Evolutionary conservation across 2,888 invertebrate species (phyloP).

Genomic region (Callimorpha dominula): DNA sequence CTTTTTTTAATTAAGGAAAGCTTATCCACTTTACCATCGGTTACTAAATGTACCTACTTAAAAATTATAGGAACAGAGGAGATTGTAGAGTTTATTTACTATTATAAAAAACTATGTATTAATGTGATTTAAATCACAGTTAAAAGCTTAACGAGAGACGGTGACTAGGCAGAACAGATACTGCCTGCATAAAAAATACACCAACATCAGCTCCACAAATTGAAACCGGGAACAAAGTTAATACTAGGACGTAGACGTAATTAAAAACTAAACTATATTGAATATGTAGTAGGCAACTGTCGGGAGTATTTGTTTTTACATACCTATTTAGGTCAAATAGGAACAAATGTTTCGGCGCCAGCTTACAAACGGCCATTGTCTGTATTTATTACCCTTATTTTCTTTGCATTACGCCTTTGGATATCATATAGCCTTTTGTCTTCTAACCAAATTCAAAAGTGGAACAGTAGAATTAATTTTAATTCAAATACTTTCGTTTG

Average conservation of each 20-base stretch:
- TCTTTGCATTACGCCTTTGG: neutral
- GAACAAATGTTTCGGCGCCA: neutral
- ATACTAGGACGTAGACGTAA: slow-evolving; percentile 15
- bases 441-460: neutral
- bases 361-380: neutral
- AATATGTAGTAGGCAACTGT: slow-evolving; percentile 34
- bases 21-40: neutral
- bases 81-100: neutral
- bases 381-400: slow-evolving; percentile 4
- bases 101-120: neutral
- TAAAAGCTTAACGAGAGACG: too few relatives aligned
- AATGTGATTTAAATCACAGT: neutral
- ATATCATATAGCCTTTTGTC: neutral
- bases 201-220: slow-evolving; percentile 43
- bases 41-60: neutral
- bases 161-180: slow-evolving; percentile 8
- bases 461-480: neutral
- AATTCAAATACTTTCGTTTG: neutral
- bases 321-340: slow-evolving; percentile 26
- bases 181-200: slow-evolving; percentile 53
- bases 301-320: slow-evolving; percentile 22
- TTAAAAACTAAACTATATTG: slow-evolving; percentile 37
- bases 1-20: neutral
- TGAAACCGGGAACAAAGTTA: slow-evolving; percentile 42
- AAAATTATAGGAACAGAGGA: neutral